Evolutionary conservation across 2,888 invertebrate species (phyloP).

Genomic region (Temnothorax ravouxi): DNA sequence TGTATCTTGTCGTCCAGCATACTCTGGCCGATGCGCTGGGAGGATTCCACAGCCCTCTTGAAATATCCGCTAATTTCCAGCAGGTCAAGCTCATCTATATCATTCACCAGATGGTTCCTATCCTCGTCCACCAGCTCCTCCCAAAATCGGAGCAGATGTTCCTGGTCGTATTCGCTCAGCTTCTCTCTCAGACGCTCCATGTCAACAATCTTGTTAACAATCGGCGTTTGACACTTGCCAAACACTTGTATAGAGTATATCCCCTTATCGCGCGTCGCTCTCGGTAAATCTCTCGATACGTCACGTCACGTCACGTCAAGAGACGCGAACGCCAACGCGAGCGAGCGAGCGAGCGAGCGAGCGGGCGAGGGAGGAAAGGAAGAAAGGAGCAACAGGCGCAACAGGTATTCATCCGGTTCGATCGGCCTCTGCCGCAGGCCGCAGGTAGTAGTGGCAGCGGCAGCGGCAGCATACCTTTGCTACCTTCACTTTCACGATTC

Average conservation of each 20-base stretch:
- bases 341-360: background rate
- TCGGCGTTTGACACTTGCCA: slow-evolving; percentile 52
- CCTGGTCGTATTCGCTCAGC: slow-evolving; percentile 89
- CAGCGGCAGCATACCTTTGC: background rate
- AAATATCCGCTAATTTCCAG: slow-evolving; percentile 91
- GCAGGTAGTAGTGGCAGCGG: slow-evolving; percentile 25
- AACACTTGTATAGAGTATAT: too few species aligned
- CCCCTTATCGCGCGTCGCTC: too few species aligned
- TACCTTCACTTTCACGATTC: slow-evolving; percentile 73
- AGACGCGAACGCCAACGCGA: background rate
- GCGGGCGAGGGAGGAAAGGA: background rate
- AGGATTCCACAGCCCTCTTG: slow-evolving; percentile 88
- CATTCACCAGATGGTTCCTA: slow-evolving; percentile 88
- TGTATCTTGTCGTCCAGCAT: slow-evolving; percentile 94
- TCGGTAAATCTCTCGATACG: background rate
- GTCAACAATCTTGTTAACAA: background rate
- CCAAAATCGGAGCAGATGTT: slow-evolving; percentile 94
- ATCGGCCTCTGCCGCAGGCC: slow-evolving; percentile 58
- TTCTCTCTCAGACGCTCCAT: slow-evolving; percentile 65
- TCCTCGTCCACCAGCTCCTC: slow-evolving; percentile 90
- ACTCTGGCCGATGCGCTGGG: slow-evolving; percentile 89
- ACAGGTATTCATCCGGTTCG: slow-evolving; percentile 68
- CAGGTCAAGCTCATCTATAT: slow-evolving; percentile 91
- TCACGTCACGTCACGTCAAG: background rate
- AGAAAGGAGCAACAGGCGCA: slow-evolving; percentile 61